Conservation (phyloP, 23 tunicate genomes). For the Ascidia mentula region DNA sequence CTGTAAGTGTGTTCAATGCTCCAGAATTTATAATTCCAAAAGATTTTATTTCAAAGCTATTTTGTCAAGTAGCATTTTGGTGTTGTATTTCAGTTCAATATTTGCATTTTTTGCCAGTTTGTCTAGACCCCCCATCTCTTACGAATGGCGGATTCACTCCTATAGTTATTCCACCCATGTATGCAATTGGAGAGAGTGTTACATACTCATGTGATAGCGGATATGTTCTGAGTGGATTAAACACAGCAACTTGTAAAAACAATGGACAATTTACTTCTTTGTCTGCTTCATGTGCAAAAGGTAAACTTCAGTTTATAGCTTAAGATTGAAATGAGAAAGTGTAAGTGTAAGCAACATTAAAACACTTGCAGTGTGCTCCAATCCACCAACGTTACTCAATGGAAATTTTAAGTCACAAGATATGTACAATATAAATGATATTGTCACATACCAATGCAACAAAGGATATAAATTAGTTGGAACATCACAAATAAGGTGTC, state of each 20-base stretch:
- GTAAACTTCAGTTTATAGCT: neutral
- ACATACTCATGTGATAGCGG: neutral
- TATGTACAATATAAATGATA: conserved; percentile 7
- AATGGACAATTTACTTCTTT: conserved; percentile 7
- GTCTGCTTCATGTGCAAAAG: neutral
- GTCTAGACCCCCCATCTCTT: conserved; percentile 6
- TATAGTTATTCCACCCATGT: neutral
- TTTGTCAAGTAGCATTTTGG: no score
- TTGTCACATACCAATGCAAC: neutral
- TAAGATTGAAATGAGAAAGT: neutral
- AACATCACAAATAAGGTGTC: neutral
- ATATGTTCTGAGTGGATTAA: neutral
- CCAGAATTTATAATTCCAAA: no score
- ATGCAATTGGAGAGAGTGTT: neutral
- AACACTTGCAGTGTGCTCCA: neutral
- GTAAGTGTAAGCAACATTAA: neutral
- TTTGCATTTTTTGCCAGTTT: neutral
- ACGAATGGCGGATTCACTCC: conserved; percentile 1
- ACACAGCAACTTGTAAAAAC: neutral
- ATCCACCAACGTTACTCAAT: neutral
- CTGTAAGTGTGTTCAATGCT: no score
- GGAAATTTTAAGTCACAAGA: neutral
- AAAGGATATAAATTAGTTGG: conserved; percentile 2
- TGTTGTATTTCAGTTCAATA: no score
- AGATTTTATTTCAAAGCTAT: no score